Evolutionary conservation across 2,797 vertebrate genomes (phyloP), one percentile per base, ranked within the genome.

Genomic region (Threskiornis aethiopicus): DNA sequence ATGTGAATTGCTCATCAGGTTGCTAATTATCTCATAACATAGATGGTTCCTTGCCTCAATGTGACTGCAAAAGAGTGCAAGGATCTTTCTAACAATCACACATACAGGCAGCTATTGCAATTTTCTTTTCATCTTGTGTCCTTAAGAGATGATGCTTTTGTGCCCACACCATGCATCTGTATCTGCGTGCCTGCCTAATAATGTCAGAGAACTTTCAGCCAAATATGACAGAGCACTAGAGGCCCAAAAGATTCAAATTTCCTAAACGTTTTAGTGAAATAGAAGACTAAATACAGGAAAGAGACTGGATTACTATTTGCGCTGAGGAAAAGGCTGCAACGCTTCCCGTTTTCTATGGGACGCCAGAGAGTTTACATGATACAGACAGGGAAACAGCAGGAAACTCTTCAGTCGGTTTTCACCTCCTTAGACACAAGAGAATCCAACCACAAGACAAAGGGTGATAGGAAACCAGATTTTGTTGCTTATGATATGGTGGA

Each of bases 1-100:
- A 18, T 47, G 80, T n/a, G 49, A 90, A 72, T 90, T 65, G 42
- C 86, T 94, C 54, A 87, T 95, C 92, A 93, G 33, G 64, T 58
- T 94, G 67, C 75, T 93, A 93, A 95, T 92, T 92, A 61, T 76
- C 71, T 90, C 75, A 28, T 84, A 93, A 69, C 25, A 44, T 4
- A 80, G 49, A 39, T 20, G 69, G 16, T 57, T 87, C 28, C 41
- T 75, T 81, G 57, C 20, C 57, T 86, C 57, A 81, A 78, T 66
- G 47, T 41, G 51, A 9, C 52, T 91, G 73, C 46, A 67, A 71
- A 84, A 77, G 59, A 57, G 16, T 29, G 29, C 7, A 21, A 84
- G 39, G 54, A 78, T 86, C 33, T 81, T 75, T 69, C 42, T 22
- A 82, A 25, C 13, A 67, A 13, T 66, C 33, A 31, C 51, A 33